A percentile compares a stretch with the other conserved stretches of the same genome.
Evolutionary conservation across 2,888 invertebrate genomes (phyloP).

Genomic region (Philaethria dido): DNA sequence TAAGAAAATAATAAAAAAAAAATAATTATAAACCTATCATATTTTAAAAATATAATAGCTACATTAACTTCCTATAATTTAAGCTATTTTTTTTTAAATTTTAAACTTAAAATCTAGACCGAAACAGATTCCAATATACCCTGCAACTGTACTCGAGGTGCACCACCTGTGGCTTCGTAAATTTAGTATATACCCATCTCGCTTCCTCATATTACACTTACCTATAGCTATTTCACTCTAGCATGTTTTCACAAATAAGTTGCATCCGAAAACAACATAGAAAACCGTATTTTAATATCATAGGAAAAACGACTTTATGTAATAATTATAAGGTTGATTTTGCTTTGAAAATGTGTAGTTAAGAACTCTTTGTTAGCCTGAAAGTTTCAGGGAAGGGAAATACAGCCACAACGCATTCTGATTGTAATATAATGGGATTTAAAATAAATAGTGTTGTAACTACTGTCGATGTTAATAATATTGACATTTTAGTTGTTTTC

Average conservation of each 20-base stretch:
- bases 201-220: slow-evolving; percentile 51
- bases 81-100: not conserved
- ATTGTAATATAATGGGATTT: slow-evolving; percentile 81
- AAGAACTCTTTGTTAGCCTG: slow-evolving; percentile 70
- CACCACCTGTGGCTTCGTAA: slow-evolving; percentile 83
- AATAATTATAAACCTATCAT: too few relatives aligned
- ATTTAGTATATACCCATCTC: slow-evolving; percentile 75
- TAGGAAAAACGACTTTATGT: slow-evolving; percentile 51
- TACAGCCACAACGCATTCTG: slow-evolving; percentile 70
- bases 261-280: slow-evolving; percentile 82
- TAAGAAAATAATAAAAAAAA: too few relatives aligned
- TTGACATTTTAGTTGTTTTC: too few relatives aligned
- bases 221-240: slow-evolving; percentile 58
- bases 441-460: slow-evolving; percentile 68
- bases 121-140: slow-evolving; percentile 49
- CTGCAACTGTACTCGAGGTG: slow-evolving; percentile 72
- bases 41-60: not conserved
- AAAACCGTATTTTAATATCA: slow-evolving; percentile 60
- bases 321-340: slow-evolving; percentile 49
- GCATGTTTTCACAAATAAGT: slow-evolving; percentile 83
- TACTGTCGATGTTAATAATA: slow-evolving; percentile 35
- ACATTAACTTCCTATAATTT: not conserved
- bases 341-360: slow-evolving; percentile 46
- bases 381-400: slow-evolving; percentile 77
- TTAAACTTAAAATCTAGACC: not conserved